Evolutionary conservation across 1,140 invertebrate genomes (phyloP), one percentile per base, ranked within the genome.

Genomic region (Neoseiulus cucumeris): DNA sequence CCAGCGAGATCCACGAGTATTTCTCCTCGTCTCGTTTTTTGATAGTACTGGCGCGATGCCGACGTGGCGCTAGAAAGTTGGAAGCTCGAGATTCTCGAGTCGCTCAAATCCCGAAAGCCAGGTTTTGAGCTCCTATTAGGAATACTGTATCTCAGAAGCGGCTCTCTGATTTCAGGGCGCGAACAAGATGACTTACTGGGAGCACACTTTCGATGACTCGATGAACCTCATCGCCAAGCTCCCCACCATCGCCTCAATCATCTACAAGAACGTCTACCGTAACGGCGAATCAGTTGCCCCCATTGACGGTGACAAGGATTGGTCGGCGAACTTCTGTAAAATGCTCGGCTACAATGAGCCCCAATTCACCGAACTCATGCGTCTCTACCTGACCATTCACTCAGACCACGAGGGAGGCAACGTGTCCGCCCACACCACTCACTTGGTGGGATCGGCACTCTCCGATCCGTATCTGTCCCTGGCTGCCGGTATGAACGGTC

Each of bases 211-310:
- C 71, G 80, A 82, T 71, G 81, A 82, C 72, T 72, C 79, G 9
- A 83, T 83, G 79, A 78, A 81, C 71, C 70, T 83, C 47, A 80
- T 83, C 67, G 82, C 82, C 25, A 83, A 83, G 68, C 72, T 83
- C 33, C 81, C 82, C 18, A 80, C 80, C 39, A 75, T 82, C 44
- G 81, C 81, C 28, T 79, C 81, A 45, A 81, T 79, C 29, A 83
- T 82, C 67, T 82, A 82, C 68, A 74, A 79, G 55, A 82, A 82
- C 71, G 69, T 82, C 39, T 82, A 81, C 71, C 72, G 77, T 22
- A 80, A 82, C 66, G 81, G 81, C 17, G 76, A 74, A 22, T 73
- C 73, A 6, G 76, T 82, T 14, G 76, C 77, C 30, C 75, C 78
- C 7, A 81, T 82, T 69, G 80, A 82, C 70, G 68, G 72, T 0